A percentile compares a stretch with the other conserved stretches of the same genome.
phyloP scores from a whole-genome alignment of 2,797 vertebrate species.

The Mycteria americana region DNA sequence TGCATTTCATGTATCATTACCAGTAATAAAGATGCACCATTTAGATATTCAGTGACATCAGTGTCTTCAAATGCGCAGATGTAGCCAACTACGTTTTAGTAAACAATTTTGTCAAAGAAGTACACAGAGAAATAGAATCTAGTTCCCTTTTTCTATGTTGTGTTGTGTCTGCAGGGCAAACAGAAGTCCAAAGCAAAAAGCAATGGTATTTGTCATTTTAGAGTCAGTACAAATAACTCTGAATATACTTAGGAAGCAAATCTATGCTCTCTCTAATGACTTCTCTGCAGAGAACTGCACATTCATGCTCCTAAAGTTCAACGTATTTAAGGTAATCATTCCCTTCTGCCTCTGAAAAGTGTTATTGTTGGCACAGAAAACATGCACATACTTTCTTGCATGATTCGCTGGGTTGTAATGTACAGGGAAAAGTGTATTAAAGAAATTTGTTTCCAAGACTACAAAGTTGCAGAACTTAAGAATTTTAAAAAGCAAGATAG shows the following conservation, averaged over 20 bases:
- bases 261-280: neutral
- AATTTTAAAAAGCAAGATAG: neutral
- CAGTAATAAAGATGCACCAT: neutral
- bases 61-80: neutral
- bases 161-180: neutral
- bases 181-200: neutral
- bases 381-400: neutral
- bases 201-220: neutral
- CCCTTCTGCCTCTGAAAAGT: constrained; percentile 1
- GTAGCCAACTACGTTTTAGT: neutral
- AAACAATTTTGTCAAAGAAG: neutral
- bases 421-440: neutral
- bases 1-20: neutral
- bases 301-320: neutral
- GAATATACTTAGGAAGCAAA: constrained; percentile 1
- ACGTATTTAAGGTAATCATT: constrained; percentile 22
- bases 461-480: neutral
- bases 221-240: neutral
- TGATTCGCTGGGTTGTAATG: neutral
- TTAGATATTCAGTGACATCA: neutral
- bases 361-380: constrained; percentile 3
- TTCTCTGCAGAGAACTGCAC: neutral
- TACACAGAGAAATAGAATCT: neutral
- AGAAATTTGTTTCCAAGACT: constrained; percentile 10
- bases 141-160: neutral